phyloP scores from a whole-genome alignment of 2,888 invertebrate species.

The Volucella inanis region DNA sequence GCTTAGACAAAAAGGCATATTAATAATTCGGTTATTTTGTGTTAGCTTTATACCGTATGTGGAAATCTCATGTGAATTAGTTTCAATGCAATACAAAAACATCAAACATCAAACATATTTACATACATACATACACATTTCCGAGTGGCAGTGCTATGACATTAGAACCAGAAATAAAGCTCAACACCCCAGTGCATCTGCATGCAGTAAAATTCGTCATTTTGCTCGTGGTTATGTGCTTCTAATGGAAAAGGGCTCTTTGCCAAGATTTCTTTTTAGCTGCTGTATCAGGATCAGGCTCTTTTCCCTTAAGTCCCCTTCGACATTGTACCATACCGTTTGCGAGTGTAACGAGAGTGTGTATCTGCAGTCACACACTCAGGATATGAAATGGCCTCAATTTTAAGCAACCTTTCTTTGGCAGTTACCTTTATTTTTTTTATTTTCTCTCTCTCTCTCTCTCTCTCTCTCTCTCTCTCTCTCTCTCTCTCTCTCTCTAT shows the following conservation, averaged over 20 bases:
- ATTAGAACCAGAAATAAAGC: constrained; percentile 21
- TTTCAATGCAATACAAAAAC: background rate
- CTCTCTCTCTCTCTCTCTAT: background rate
- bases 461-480: no score
- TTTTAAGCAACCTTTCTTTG: constrained; percentile 67
- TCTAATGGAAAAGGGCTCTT: constrained; percentile 61
- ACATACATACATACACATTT: no score
- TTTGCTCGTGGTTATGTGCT: constrained; percentile 55
- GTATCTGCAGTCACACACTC: constrained; percentile 25
- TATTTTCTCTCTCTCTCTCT: background rate
- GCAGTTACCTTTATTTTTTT: constrained; percentile 53
- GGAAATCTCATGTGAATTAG: no score
- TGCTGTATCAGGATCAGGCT: constrained; percentile 35
- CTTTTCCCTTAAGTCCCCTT: constrained; percentile 41
- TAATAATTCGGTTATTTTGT: no score
- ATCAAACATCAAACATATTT: background rate
- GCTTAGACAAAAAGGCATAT: no score
- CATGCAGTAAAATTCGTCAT: constrained; percentile 52
- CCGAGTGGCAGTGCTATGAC: no score
- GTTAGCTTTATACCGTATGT: no score
- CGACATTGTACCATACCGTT: constrained; percentile 10
- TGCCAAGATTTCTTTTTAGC: constrained; percentile 62
- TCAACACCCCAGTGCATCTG: constrained; percentile 59
- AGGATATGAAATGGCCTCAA: constrained; percentile 68
- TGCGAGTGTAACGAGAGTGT: background rate